phyloP scores from a whole-genome alignment of 1,140 invertebrate species.

The Sesamia nonagrioides region DNA sequence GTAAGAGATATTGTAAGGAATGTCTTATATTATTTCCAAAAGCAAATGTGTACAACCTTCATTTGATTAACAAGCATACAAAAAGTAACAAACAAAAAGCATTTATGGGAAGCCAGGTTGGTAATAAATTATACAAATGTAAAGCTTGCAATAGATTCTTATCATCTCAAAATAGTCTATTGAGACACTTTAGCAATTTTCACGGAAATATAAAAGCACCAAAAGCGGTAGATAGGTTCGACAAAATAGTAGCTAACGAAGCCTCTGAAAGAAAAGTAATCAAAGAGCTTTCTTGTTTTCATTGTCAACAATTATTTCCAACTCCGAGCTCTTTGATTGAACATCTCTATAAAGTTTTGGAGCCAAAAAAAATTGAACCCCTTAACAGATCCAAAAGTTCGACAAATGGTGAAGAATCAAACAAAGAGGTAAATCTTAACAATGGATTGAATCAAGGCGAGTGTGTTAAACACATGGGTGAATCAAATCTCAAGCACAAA shows the following conservation, averaged over 20 bases:
- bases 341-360: constrained; percentile 68
- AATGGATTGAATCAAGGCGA: not conserved
- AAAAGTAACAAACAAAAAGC: not conserved
- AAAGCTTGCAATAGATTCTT: not conserved
- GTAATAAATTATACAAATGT: not conserved
- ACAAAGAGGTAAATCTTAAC: not conserved
- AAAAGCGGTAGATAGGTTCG: not conserved
- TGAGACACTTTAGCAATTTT: constrained; percentile 7
- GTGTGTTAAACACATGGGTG: not conserved
- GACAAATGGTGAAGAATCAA: not conserved
- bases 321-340: constrained; percentile 67
- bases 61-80: constrained; percentile 49
- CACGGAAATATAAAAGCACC: not conserved
- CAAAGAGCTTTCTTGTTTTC: constrained; percentile 58
- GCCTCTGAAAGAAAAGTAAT: not conserved
- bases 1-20: constrained; percentile 62
- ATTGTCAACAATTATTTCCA: constrained; percentile 67
- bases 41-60: constrained; percentile 49
- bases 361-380: not conserved
- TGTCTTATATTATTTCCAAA: constrained; percentile 68
- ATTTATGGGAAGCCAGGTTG: not conserved
- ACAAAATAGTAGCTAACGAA: not conserved
- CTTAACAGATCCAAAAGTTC: not conserved
- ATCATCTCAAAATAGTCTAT: not conserved
- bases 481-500: not conserved